Evolutionary conservation across 2,888 invertebrate genomes (phyloP).

Genomic region (Capitulum mitella): DNA sequence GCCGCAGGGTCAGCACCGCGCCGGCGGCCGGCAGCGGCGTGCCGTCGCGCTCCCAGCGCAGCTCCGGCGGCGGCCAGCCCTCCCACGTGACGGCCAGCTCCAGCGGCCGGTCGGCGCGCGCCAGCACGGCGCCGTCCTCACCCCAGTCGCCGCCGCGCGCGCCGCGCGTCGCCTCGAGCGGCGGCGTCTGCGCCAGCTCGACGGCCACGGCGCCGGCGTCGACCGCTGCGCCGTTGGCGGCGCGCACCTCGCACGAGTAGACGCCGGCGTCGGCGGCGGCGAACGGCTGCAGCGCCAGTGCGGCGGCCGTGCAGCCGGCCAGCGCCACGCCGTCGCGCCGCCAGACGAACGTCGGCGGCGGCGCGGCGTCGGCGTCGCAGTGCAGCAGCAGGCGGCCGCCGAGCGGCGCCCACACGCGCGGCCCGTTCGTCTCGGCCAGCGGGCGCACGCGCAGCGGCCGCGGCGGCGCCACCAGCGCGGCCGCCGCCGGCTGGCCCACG

Average conservation of each 20-base stretch:
- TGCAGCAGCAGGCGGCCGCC: constrained; percentile 3
- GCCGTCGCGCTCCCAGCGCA: not conserved
- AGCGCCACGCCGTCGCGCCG: not conserved
- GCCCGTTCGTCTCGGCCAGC: not conserved
- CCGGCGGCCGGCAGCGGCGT: not conserved
- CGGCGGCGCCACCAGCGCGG: constrained; percentile 4
- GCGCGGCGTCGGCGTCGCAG: not conserved
- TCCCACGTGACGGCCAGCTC: not conserved
- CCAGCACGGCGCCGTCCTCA: not conserved
- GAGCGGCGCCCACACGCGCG: constrained; percentile 9
- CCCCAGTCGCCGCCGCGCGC: not conserved
- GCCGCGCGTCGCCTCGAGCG: not conserved
- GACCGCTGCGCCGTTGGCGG: not conserved
- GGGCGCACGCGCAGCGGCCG: not conserved
- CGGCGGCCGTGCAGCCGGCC: not conserved
- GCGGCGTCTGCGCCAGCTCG: not conserved
- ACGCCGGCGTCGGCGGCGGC: not conserved
- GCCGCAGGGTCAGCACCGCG: not conserved
- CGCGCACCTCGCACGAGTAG: not conserved
- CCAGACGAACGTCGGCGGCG: not conserved
- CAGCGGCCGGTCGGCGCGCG: not conserved
- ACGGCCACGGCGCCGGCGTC: not conserved
- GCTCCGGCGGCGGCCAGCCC: not conserved
- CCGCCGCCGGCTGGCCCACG: not conserved
- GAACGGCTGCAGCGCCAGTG: not conserved